Conservation (phyloP, 2,888 invertebrate species). For the Clunio marinus region DNA sequence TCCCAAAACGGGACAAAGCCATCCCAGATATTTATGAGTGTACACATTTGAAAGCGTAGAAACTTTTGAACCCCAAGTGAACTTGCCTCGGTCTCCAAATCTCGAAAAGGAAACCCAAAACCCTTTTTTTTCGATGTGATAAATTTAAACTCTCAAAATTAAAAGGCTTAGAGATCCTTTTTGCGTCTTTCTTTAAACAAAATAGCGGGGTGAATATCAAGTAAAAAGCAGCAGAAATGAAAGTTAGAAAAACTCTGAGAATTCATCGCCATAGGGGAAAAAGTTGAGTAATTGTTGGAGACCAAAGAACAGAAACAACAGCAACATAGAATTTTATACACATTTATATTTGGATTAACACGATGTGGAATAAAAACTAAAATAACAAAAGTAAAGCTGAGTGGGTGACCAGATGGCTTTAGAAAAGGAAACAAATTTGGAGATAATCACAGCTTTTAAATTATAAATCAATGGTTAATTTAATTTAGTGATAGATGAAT, state of each 20-base stretch:
- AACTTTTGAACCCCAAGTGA: not conserved
- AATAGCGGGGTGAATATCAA: not conserved
- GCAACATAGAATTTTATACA: not conserved
- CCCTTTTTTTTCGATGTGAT: not conserved
- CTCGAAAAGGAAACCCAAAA: not conserved
- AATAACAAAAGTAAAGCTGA: no score
- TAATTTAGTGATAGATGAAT: no score
- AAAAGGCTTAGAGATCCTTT: conserved; percentile 5
- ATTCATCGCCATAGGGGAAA: no score
- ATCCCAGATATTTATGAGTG: not conserved
- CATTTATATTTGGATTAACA: conserved; percentile 16
- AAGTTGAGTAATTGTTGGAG: not conserved
- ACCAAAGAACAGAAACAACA: not conserved
- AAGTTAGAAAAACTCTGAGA: not conserved
- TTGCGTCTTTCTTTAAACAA: not conserved
- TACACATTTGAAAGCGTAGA: not conserved
- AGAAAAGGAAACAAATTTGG: no score
- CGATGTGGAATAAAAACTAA: not conserved
- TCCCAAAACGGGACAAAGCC: not conserved
- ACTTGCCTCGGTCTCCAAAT: not conserved
- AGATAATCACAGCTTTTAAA: no score
- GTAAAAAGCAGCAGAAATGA: not conserved
- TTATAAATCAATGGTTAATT: no score
- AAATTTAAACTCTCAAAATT: conserved; percentile 11
- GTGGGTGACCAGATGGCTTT: no score